Evolutionary conservation across 2,797 vertebrate species (phyloP), one percentile per base, ranked within the genome.

Genomic region (Dallia pectoralis): DNA sequence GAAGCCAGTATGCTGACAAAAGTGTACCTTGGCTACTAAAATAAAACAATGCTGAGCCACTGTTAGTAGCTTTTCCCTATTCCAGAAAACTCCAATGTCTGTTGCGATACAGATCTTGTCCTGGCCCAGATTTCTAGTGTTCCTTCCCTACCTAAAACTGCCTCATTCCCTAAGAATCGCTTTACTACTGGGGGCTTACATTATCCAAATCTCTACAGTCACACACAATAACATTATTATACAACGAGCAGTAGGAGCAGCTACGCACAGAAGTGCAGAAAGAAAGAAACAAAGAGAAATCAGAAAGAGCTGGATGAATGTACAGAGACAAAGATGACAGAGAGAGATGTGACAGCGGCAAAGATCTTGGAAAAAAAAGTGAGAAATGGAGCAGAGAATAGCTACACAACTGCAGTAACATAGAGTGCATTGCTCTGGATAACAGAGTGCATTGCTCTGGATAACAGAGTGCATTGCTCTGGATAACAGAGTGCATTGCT

Each of bases 221-320:
- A 22, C 47, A 53, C 47, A 66, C 65, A 65, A n/a, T n/a, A n/a
- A n/a, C 59, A 72, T n/a, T 77, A 75, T 89, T 90, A 90, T 85
- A 81, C 87, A 90, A 90, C 86, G 65, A 85, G 74, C 81, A 79
- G 85, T 77, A 76, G 83, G 78, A 73, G 47, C 56, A 62, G 53
- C 16, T 56, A 56, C 29, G 71, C 81, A 74, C 73, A 48, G 69
- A 82, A 65, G 79, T 69, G 75, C 15, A 18, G 29, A 22, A 32
- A 63, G 68, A 70, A 62, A 15, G 33, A 65, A 32, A 66, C 68
- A 67, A 15, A 67, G 14, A 80, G 70, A 77, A 25, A 19, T 18
- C 9, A 36, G 67, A 71, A 59, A 18, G 25, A 66, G 32, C 64
- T 69, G 44, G 22, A 48, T 4, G 47, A 22, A 78, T 77, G n/a